phyloP scores from a whole-genome alignment of 2,888 invertebrate genomes.

The Drosophila bunnanda region DNA sequence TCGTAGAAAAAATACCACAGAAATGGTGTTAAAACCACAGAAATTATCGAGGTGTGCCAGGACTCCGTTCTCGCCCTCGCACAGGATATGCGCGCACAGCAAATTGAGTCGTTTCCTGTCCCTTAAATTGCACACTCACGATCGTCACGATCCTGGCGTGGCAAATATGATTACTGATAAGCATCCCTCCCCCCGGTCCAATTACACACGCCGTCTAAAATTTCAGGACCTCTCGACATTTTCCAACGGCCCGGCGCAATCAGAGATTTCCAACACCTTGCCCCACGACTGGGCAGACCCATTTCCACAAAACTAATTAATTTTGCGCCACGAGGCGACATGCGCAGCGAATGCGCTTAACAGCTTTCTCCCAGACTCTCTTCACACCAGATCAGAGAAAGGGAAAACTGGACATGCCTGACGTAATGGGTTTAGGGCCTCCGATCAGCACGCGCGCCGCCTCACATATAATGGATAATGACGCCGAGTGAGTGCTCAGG shows the following conservation, averaged over 20 bases:
- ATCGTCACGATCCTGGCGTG: slow-evolving; percentile 49
- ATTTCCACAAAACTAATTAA: slow-evolving; percentile 62
- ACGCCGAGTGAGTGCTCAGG: slow-evolving; percentile 2
- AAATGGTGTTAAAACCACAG: slow-evolving; percentile 67
- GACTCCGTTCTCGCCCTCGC: slow-evolving; percentile 13
- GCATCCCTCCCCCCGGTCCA: slow-evolving; percentile 46
- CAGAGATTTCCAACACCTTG: slow-evolving; percentile 77
- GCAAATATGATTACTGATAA: slow-evolving; percentile 75
- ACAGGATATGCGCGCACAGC: slow-evolving; percentile 64
- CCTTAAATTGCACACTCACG: slow-evolving; percentile 69
- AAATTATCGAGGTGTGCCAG: slow-evolving; percentile 44
- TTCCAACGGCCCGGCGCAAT: no score
- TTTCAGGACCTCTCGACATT: slow-evolving; percentile 45
- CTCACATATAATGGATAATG: neutral
- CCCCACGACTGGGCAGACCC: slow-evolving; percentile 6
- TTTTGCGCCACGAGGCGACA: slow-evolving; percentile 54
- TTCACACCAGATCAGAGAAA: slow-evolving; percentile 6
- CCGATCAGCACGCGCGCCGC: slow-evolving; percentile 59
- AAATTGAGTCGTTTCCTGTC: slow-evolving; percentile 77
- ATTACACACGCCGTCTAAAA: slow-evolving; percentile 67
- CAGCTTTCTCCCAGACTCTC: slow-evolving; percentile 59
- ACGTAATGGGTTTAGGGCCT: slow-evolving; percentile 60
- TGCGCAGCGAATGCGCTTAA: slow-evolving; percentile 74
- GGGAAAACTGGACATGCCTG: slow-evolving; percentile 56
- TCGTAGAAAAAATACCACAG: slow-evolving; percentile 9